Base-by-base conservation (phyloP, 2,888 invertebrate genomes). In the Drosophila suboccidentalis region DNA sequence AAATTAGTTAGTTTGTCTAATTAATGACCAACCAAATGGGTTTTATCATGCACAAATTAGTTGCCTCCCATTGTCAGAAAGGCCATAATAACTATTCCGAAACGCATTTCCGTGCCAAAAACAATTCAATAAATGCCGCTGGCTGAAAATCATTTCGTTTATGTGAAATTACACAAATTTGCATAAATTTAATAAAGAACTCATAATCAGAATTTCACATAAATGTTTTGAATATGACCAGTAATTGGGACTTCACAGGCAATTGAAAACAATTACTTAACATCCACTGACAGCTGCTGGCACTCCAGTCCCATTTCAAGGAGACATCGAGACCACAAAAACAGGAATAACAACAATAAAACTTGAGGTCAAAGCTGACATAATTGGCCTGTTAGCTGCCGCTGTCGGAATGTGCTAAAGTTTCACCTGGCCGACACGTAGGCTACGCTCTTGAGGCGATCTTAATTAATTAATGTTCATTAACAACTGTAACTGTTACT, bases 401-500 rank as follows among this genome's bases (percentile, higher is more conserved):
- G 55, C 6, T 57, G 44, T 57, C 55, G 11, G 44, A 57, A 47
- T 53, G 44, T 54, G 54, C 29, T 54, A 69, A 68, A 75, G 59
- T 75, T 68, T 59, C 53, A 80, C 80, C 84, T 84, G 75, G 34
- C 36, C 39, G 62, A 69, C 73, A 81, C 80, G 70, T 77, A 64
- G 63, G 15, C 55, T 39, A 49, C 46, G 54, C 64, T 54, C 58
- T 58, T 44, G 43, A 63, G 75, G 58, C 61, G 62, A 38, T 62
- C 72, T 61, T 84, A 84, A 84, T 84, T 84, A 84, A 84, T 84
- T 84, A 84, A 83, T 83, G 87, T 80, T 84, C 87, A 87, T 84
- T 87, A 87, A 71, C 47, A 26, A 64, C 62, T 36, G 59, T 55
- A 55, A 67, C 60, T 67, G 70, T 66, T 61, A 64, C 57, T 50